Percentiles rank a stretch among this genome's conserved stretches.
Evolutionary conservation across 1,140 invertebrate species (phyloP).

Genomic region (Drosophila gunungcola): DNA sequence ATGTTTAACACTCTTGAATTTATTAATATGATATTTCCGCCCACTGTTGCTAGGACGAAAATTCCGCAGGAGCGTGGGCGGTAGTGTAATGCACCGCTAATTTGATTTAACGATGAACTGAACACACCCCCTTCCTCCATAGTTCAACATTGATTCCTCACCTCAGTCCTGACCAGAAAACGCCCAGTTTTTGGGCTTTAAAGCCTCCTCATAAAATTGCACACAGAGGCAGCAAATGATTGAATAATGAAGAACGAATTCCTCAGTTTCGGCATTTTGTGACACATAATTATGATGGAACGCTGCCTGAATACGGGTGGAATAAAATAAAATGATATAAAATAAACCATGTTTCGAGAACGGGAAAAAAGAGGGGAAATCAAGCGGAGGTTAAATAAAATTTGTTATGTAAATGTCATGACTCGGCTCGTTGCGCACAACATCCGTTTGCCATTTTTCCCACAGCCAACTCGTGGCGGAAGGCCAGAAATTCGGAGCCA

Average conservation of each 20-base stretch:
- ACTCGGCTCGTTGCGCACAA: conserved; percentile 72
- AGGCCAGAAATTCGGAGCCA: conserved; percentile 33
- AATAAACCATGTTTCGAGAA: conserved; percentile 51
- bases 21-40: background rate
- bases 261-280: conserved; percentile 41
- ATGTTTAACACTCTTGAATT: background rate
- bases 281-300: conserved; percentile 61
- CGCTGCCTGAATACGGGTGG: conserved; percentile 1
- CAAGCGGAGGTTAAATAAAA: conserved; percentile 14
- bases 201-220: conserved; percentile 24
- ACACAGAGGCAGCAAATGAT: conserved; percentile 33
- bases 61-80: conserved; percentile 3
- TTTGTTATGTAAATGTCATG: conserved; percentile 74
- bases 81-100: conserved; percentile 65
- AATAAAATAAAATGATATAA: conserved; percentile 56
- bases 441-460: conserved; percentile 66
- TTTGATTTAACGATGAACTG: conserved; percentile 69
- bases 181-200: conserved; percentile 5
- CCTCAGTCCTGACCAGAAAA: conserved; percentile 12
- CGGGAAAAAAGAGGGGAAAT: background rate
- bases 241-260: conserved; percentile 49
- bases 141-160: conserved; percentile 10
- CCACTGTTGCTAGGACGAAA: conserved; percentile 20
- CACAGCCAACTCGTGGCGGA: conserved; percentile 42
- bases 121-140: background rate